These are phyloP conservation scores for Syngnathus floridae DNA, from an alignment of 2,113 vertebrate genomes.

Conservation along the genomic window DNA sequence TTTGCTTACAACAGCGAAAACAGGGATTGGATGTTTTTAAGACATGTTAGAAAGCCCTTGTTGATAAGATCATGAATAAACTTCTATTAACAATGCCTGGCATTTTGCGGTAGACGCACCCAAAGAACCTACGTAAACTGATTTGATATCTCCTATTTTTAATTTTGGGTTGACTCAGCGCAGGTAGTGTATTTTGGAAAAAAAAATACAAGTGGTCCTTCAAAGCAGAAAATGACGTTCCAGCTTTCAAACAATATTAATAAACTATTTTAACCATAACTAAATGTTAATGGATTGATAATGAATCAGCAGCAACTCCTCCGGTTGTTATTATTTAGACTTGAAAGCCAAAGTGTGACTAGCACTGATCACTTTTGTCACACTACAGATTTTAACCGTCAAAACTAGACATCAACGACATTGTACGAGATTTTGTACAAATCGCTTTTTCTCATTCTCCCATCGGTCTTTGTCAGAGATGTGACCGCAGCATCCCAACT, in stretches of 20 bases:
- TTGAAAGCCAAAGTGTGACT: background rate
- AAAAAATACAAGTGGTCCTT: background rate
- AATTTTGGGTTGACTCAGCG: background rate
- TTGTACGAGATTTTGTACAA: constrained; percentile 6
- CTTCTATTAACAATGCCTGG: background rate
- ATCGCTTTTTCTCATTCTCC: constrained; percentile 19
- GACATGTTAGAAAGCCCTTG: background rate
- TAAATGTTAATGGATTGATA: too few species aligned
- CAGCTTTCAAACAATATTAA: background rate
- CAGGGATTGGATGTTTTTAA: background rate
- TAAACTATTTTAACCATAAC: background rate
- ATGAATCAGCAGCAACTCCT: too few species aligned
- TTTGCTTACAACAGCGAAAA: background rate
- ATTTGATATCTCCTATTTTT: background rate
- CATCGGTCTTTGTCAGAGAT: constrained; percentile 1
- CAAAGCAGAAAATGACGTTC: background rate
- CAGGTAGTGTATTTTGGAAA: background rate
- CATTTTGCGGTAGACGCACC: background rate
- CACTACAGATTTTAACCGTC: background rate
- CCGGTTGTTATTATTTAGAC: background rate
- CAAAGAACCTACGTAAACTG: background rate
- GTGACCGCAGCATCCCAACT: constrained; percentile 1
- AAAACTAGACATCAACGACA: background rate
- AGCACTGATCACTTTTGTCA: background rate
- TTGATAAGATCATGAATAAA: background rate